phyloP scores from a whole-genome alignment of 92 coral and sea anemone genomes.

The Siderastrea siderea region DNA sequence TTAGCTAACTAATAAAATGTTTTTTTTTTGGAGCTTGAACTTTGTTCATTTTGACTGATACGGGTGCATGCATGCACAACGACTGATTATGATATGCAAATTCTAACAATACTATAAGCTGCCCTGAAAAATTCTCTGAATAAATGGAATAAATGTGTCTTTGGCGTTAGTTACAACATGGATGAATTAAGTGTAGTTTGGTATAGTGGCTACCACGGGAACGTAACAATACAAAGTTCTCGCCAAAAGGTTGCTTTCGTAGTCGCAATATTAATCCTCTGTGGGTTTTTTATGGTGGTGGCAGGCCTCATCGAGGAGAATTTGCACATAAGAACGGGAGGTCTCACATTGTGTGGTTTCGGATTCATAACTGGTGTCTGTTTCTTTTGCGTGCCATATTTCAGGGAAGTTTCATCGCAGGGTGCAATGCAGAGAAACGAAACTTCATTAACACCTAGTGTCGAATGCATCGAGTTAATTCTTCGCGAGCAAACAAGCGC shows the following conservation, averaged over 20 bases:
- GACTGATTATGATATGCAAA: not conserved
- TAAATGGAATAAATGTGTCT: not conserved
- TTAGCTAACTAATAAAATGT: too few relatives aligned
- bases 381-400: slow-evolving; percentile 15
- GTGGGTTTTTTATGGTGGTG: slow-evolving; percentile 12
- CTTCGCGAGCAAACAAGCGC: slow-evolving; percentile 1
- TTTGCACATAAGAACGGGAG: slow-evolving; percentile 40
- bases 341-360: slow-evolving; percentile 23
- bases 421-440: slow-evolving; percentile 4
- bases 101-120: not conserved
- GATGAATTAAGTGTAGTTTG: slow-evolving; percentile 37
- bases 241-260: slow-evolving; percentile 13
- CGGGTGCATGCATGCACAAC: too few relatives aligned
- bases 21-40: too few relatives aligned
- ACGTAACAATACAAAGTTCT: not conserved
- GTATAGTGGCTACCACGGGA: slow-evolving; percentile 31
- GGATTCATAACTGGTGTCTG: slow-evolving; percentile 24
- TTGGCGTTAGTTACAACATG: not conserved
- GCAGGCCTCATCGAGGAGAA: not conserved
- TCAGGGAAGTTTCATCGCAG: not conserved
- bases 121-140: not conserved
- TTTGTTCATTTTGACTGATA: too few relatives aligned
- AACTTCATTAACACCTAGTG: slow-evolving; percentile 5
- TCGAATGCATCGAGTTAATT: slow-evolving; percentile 19
- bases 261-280: not conserved